Evolutionary conservation across 2,113 vertebrate species (phyloP).

Genomic region (Tonatia bakeri): DNA sequence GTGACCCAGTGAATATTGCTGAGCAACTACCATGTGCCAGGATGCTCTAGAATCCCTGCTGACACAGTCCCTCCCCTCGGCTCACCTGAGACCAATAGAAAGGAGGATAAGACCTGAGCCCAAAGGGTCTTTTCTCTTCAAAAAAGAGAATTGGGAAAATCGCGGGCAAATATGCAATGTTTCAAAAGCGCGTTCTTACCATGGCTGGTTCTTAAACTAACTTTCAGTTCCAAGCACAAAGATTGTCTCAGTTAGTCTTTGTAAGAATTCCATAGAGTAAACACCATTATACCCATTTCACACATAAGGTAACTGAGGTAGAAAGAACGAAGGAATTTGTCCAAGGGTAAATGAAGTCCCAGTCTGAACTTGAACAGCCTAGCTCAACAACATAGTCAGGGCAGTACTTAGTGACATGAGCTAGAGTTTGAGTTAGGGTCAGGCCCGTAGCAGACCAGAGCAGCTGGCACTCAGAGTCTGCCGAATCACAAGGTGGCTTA

Average conservation of each 20-base stretch:
- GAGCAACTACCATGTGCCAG: neutral
- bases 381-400: neutral
- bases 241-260: neutral
- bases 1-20: neutral
- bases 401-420: neutral
- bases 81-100: neutral
- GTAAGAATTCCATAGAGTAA: neutral
- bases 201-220: neutral
- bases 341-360: neutral
- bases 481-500: neutral
- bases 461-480: neutral
- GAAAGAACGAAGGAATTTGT: neutral
- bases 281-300: neutral
- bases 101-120: neutral
- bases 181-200: neutral
- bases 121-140: neutral
- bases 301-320: neutral
- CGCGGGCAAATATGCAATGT: neutral
- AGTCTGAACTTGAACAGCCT: neutral
- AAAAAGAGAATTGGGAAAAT: neutral
- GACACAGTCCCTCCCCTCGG: neutral
- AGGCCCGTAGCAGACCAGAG: neutral
- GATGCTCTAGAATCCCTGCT: neutral
- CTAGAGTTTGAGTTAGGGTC: neutral
- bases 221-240: neutral